Evolutionary conservation across 2,113 vertebrate species (phyloP), one percentile per base, ranked within the genome.

Genomic region (Calypte anna): DNA sequence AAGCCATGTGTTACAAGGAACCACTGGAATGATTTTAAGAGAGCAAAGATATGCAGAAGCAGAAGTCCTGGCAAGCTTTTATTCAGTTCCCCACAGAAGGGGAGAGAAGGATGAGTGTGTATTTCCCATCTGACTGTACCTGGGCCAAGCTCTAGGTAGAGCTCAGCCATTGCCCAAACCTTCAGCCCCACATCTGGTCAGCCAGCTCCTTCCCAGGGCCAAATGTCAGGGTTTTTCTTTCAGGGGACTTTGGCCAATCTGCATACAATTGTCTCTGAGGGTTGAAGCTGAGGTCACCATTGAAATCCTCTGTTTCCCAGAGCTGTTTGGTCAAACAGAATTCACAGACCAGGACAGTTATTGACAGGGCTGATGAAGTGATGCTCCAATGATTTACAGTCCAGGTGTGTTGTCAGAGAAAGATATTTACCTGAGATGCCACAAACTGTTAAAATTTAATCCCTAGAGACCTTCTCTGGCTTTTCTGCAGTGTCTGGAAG

Each of bases 331-430:
- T 89, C 96, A 93, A 96, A 95, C 69, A 67, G 81, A 93, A 96
- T 91, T 96, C 93, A 77, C 95, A 85, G 83, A 76, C 81, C 63
- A 80, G 88, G 96, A 94, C 73, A 87, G 94, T 96, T 94, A 97
- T 93, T 97, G 96, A 97, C 96, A 96, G 80, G 78, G 64, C 85
- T 88, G 94, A 96, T 94, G 95, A 93, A 94, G 94, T 94, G 96
- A 97, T 96, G 97, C 62, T 96, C 83, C 96, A 82, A 38, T 96
- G 97, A 97, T 97, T 97, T 98, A 97, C 86, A 59, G 64, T 96
- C 96, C 97, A 98, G 97, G 96, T 98, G 97, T 97, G 97, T 96
- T 96, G 94, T 96, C 92, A 96, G 91, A 96, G 75, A 64, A 88
- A 84, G 59, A 64, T 95, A 93, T 97, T 97, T 94, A 86, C 96